phyloP scores from a whole-genome alignment of 2,113 vertebrate species.

The Ellobius talpinus region DNA sequence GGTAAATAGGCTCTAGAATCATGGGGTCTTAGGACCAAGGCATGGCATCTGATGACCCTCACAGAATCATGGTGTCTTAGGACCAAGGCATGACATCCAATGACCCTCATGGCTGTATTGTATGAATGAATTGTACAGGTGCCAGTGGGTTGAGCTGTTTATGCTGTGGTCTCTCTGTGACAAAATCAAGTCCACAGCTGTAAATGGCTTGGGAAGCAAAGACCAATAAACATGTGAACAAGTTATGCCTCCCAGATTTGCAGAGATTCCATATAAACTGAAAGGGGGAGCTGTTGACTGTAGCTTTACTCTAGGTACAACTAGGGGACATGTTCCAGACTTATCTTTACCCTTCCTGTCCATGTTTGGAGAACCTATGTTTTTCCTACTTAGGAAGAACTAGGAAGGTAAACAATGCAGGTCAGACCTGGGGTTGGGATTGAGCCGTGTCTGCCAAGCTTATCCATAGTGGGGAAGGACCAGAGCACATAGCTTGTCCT shows the following conservation, averaged over 20 bases:
- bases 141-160: neutral
- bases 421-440: neutral
- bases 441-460: neutral
- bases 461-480: accelerated
- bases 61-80: neutral
- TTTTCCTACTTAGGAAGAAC: neutral
- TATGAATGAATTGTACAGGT: accelerated
- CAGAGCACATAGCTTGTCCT: accelerated
- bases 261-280: neutral
- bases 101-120: accelerated
- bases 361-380: neutral
- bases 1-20: neutral
- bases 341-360: too few species aligned
- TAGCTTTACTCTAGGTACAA: neutral
- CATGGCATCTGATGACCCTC: accelerated
- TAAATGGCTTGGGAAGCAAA: neutral
- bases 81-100: neutral
- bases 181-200: accelerated
- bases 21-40: too few species aligned
- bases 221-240: too few species aligned
- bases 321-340: neutral
- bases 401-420: neutral
- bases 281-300: neutral
- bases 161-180: neutral
- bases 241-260: neutral